Evolutionary conservation across 92 coral and sea anemone species (phyloP), one percentile per base, ranked within the genome.

Genomic region (Virgularia gustaviana): DNA sequence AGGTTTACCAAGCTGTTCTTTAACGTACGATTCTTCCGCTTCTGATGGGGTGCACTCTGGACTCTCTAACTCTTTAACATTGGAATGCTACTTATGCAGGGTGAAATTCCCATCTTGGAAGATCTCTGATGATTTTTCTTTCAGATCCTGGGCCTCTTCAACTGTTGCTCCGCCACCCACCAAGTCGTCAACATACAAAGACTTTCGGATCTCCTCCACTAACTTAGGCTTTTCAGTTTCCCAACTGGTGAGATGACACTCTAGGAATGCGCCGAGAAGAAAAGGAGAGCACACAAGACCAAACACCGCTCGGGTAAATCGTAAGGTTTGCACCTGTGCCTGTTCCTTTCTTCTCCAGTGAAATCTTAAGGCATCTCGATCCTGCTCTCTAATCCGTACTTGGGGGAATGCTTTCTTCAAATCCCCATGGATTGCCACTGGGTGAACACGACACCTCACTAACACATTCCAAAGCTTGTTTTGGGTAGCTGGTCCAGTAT

Each of bases 201-300:
- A 51, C 9, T 56, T 36, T 29, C 34, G 53, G 2, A 67, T 0
- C 36, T 78, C 82, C 16, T 65, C 77, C 7, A 54, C 70, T 1
- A 11, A 65, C 47, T 67, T 79, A 27, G 88, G 84, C 57, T 63
- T 53, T 39, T 62, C 43, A 15, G 84, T 28, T 73, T 70, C 41
- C 84, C 78, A 63, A 7, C 34, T 47, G 63, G 65, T 60, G 24
- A 83, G 79, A 49, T 84, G 88, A 35, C 45, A 72, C 49, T 75
- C 77, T 11, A 84, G 73, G 29, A 79, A 84, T 47, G 74, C 82
- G 61, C 57, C 63, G 23, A 78, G 57, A 24, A 83, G 77, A 47
- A 83, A 83, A 39, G 81, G 88, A 33, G 83, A 77, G 22, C 78
- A 80, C 47, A 76, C 81, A 27, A 76, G 76, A 36, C 86, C 82